Evolutionary conservation across 2,888 invertebrate genomes (phyloP).

Genomic region (Clanis bilineata): DNA sequence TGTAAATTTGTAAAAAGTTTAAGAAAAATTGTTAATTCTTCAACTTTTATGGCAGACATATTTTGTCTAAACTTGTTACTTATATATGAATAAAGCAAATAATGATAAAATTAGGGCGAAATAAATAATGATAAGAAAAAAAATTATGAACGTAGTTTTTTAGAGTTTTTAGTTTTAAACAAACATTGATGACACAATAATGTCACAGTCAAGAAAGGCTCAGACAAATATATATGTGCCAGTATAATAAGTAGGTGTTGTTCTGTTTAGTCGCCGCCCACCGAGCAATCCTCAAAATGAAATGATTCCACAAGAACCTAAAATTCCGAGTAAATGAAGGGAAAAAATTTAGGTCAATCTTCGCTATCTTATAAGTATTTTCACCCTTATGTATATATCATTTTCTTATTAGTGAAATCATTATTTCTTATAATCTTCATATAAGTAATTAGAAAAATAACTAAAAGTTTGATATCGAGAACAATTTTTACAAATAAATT

Average conservation of each 20-base stretch:
- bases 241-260: slow-evolving; percentile 62
- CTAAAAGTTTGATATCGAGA: too few species aligned
- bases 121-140: too few species aligned
- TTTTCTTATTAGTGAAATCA: background rate
- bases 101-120: background rate
- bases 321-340: slow-evolving; percentile 26
- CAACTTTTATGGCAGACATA: too few species aligned
- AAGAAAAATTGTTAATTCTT: too few species aligned
- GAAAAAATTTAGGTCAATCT: background rate
- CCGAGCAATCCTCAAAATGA: slow-evolving; percentile 36
- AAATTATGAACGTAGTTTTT: too few species aligned
- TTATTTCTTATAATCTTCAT: background rate
- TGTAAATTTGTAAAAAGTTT: too few species aligned
- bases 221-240: slow-evolving; percentile 21
- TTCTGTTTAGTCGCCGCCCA: slow-evolving; percentile 73
- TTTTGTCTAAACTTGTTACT: too few species aligned
- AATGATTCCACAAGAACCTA: slow-evolving; percentile 24
- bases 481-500: too few species aligned
- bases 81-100: too few species aligned
- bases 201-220: background rate
- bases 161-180: background rate
- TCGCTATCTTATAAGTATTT: background rate
- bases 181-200: background rate
- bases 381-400: background rate
- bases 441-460: background rate